Percentiles rank a stretch among this genome's conserved stretches.
Conservation (phyloP, 2,113 vertebrate genomes). For the Bubalus kerabau region DNA sequence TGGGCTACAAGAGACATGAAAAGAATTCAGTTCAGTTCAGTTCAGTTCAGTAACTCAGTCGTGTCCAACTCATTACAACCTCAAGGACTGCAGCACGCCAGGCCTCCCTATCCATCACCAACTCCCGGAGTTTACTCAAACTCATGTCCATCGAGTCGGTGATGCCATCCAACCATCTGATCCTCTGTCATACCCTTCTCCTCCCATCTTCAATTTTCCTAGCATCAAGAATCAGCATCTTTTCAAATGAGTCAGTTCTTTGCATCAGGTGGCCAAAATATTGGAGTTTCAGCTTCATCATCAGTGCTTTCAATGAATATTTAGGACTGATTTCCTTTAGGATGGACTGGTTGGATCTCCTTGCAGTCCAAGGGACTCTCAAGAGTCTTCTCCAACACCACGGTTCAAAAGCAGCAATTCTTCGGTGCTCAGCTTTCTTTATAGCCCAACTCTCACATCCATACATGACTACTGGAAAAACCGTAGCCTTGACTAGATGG, state of each 20-base stretch:
- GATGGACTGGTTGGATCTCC: not conserved
- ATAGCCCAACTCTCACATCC: not conserved
- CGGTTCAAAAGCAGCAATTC: not conserved
- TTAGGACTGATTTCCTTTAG: not conserved
- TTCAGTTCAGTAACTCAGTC: not conserved
- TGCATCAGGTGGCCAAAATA: not conserved
- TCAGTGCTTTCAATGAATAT: not conserved
- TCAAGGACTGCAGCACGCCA: not conserved
- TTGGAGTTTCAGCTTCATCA: not conserved
- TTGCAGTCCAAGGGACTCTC: not conserved
- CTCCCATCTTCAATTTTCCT: not conserved
- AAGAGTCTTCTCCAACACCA: not conserved
- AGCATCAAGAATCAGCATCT: not conserved
- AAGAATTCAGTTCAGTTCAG: not conserved
- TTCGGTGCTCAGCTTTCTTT: not conserved
- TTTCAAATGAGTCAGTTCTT: not conserved
- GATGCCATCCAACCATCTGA: not conserved
- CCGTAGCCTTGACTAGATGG: not conserved
- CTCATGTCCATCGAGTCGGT: not conserved
- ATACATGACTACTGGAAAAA: not conserved
- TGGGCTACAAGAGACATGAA: not conserved
- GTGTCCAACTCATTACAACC: accelerated
- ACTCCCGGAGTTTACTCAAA: not conserved
- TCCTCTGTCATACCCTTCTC: not conserved
- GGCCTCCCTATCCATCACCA: not conserved